Conservation (phyloP, 2,113 vertebrate genomes). For the Psilopogon haemacephalus region DNA sequence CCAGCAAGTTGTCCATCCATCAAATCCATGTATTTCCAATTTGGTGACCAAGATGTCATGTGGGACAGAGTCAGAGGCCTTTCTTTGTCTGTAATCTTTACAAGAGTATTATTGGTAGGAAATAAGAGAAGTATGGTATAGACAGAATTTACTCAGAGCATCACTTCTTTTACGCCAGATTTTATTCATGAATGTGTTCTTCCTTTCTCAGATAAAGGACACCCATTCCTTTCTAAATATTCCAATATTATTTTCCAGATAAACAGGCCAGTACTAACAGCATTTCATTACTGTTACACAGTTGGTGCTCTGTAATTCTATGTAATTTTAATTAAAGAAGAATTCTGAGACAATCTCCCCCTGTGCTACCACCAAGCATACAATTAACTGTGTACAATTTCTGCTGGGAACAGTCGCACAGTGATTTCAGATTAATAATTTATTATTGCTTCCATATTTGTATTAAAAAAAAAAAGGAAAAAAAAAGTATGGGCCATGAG, state of each 20-base stretch:
- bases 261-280: slow-evolving; percentile 67
- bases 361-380: slow-evolving; percentile 79
- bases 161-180: neutral
- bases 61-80: too few relatives aligned
- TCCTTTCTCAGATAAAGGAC: neutral
- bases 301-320: slow-evolving; percentile 81
- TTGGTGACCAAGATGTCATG: too few relatives aligned
- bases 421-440: slow-evolving; percentile 81
- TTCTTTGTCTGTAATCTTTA: neutral
- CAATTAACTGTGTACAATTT: slow-evolving; percentile 80
- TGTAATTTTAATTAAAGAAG: slow-evolving; percentile 88
- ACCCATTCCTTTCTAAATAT: slow-evolving; percentile 20
- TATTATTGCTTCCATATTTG: slow-evolving; percentile 72
- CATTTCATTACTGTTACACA: slow-evolving; percentile 79
- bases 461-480: neutral
- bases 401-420: slow-evolving; percentile 77
- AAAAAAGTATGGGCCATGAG: neutral
- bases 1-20: too few relatives aligned
- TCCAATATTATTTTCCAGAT: slow-evolving; percentile 62
- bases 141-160: slow-evolving; percentile 15
- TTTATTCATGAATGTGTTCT: neutral
- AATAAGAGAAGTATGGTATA: neutral
- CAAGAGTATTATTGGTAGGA: neutral
- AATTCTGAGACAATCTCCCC: slow-evolving; percentile 79
- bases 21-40: too few relatives aligned